Evolutionary conservation across 2,113 vertebrate species (phyloP).

Genomic region (Eidolon helvum): DNA sequence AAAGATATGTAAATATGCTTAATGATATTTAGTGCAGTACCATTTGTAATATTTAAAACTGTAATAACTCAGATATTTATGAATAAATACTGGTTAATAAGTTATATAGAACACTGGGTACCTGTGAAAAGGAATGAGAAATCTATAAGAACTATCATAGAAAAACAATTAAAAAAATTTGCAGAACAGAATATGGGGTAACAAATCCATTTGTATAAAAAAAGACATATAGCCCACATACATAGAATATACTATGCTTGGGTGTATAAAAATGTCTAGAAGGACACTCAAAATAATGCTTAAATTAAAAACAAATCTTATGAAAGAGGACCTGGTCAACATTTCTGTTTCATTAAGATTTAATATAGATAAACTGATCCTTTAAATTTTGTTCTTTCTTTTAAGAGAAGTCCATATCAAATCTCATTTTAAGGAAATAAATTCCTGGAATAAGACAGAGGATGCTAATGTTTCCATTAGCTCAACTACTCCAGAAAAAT

Average conservation of each 20-base stretch:
- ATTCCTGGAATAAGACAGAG: not conserved
- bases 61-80: not conserved
- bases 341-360: slow-evolving; percentile 7
- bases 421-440: slow-evolving; percentile 17
- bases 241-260: not conserved
- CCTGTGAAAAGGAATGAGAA: not conserved
- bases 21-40: not conserved
- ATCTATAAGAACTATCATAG: not conserved
- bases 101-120: not conserved
- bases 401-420: not conserved
- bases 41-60: not conserved
- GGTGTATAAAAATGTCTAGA: not conserved
- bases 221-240: not conserved
- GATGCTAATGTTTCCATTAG: not conserved
- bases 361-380: not conserved
- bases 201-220: not conserved
- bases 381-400: not conserved
- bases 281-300: not conserved
- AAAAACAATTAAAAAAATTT: not conserved
- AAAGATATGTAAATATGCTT: not conserved
- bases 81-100: not conserved
- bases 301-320: not conserved
- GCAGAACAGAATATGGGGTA: not conserved
- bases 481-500: not conserved
- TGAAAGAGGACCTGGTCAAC: not conserved